A percentile compares a stretch with the other conserved stretches of the same genome.
These are phyloP conservation scores for Noctuana brunneofusca DNA, from an alignment of 2,888 invertebrate genomes.

Conservation along the genomic window DNA sequence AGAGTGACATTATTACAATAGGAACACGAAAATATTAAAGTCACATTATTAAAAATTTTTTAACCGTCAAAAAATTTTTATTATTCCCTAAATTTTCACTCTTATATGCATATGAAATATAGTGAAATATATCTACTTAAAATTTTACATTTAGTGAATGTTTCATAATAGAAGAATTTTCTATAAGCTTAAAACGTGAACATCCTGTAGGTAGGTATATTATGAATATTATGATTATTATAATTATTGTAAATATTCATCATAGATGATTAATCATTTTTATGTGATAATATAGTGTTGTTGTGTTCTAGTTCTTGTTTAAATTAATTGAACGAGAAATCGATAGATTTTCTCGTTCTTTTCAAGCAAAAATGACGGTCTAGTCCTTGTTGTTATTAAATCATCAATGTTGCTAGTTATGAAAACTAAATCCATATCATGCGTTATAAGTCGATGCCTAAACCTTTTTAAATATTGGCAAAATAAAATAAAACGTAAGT, in stretches of 20 bases:
- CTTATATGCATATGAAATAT: background rate
- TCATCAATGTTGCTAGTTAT: slow-evolving; percentile 45
- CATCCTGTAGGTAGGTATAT: slow-evolving; percentile 9
- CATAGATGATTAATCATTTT: slow-evolving; percentile 66
- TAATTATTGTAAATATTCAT: slow-evolving; percentile 70
- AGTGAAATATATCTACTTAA: background rate
- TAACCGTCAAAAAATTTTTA: background rate
- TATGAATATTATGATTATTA: slow-evolving; percentile 7
- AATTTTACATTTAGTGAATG: too few relatives aligned
- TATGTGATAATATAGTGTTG: slow-evolving; percentile 65
- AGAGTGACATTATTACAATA: too few relatives aligned
- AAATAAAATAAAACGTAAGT: background rate
- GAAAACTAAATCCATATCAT: background rate
- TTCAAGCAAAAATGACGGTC: slow-evolving; percentile 59
- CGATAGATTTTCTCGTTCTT: slow-evolving; percentile 43
- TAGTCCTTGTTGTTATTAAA: slow-evolving; percentile 58
- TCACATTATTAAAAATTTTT: background rate
- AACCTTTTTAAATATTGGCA: background rate
- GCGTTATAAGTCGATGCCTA: too few relatives aligned
- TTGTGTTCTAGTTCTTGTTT: slow-evolving; percentile 52
- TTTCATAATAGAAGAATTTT: background rate
- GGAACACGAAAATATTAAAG: too few relatives aligned
- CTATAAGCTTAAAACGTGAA: background rate
- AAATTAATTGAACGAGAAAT: slow-evolving; percentile 17
- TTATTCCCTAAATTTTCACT: background rate